Conservation (phyloP, 92 coral and sea anemone genomes). For the Porites lobata region DNA sequence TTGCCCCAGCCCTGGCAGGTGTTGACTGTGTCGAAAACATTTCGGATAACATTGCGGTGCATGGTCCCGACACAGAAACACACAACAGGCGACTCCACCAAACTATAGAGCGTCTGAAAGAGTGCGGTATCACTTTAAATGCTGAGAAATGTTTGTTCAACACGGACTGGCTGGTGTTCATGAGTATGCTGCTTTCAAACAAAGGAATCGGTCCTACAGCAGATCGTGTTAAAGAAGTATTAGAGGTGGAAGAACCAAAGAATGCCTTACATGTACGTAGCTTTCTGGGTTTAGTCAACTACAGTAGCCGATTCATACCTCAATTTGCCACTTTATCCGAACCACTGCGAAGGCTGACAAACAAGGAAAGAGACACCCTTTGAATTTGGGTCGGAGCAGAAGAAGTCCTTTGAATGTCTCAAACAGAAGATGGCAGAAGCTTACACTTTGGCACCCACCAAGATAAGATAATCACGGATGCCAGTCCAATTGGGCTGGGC, state of each 20-base stretch:
- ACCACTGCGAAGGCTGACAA: slow-evolving; percentile 64
- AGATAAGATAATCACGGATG: too few species aligned
- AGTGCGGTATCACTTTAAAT: slow-evolving; percentile 64
- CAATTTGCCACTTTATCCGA: slow-evolving; percentile 69
- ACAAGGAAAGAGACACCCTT: slow-evolving; percentile 62
- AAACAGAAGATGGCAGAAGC: slow-evolving; percentile 63
- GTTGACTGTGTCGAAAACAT: slow-evolving; percentile 64
- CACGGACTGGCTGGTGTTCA: slow-evolving; percentile 63
- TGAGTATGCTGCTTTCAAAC: slow-evolving; percentile 74
- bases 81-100: slow-evolving; percentile 65
- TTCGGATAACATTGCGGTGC: slow-evolving; percentile 77
- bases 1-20: slow-evolving; percentile 59
- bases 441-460: slow-evolving; percentile 37
- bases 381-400: slow-evolving; percentile 59
- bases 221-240: slow-evolving; percentile 70
- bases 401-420: slow-evolving; percentile 42
- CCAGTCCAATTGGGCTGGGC: too few species aligned
- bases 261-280: slow-evolving; percentile 45
- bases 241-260: slow-evolving; percentile 64
- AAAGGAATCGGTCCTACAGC: slow-evolving; percentile 77
- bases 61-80: slow-evolving; percentile 53
- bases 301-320: slow-evolving; percentile 69
- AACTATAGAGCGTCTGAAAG: slow-evolving; percentile 48
- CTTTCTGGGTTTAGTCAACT: neutral
- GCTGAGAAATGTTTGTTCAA: slow-evolving; percentile 62